Evolutionary conservation across 2,113 vertebrate species (phyloP), one percentile per base, ranked within the genome.

Genomic region (Reinhardtius hippoglossoides): DNA sequence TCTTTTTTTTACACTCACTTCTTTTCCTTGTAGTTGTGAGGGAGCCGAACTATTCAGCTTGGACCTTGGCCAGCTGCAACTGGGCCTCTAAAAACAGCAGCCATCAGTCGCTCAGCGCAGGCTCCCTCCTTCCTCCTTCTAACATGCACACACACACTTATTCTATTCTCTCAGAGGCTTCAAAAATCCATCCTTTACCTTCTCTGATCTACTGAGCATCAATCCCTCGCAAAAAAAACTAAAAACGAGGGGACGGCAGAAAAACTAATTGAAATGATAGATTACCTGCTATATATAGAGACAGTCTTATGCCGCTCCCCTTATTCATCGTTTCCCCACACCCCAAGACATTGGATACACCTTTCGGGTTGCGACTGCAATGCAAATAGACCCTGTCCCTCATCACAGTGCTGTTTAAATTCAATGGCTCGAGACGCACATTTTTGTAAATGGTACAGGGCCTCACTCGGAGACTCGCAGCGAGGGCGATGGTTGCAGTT

Each of bases 281-380:
- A 93, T 93, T 84, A 93, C 84, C 81, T 79, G 77, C 90, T 92
- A 90, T 91, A 87, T 92, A 90, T 92, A 89, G 91, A 89, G 75
- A 59, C 70, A 48, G 80, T 80, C 67, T 86, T 77, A 24, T 69
- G 71, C 77, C 23, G 44, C 70, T 73, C 72, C 69, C 78, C 85
- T 87, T 84, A 86, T 93, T 90, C 88, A 89, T 92, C 77, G 88
- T 84, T 81, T 70, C 71, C 57, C 21, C 16, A 23, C 37, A 82
- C 90, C 83, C 74, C 46, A 71, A 88, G 87, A 84, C 83, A 91
- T 75, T 70, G 73, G 87, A 84, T 90, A 89, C 83, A 88, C 90
- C 87, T 90, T 89, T 79, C 65, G 80, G 64, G 88, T 88, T 67
- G 77, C 1, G 52, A 83, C 80, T 50, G 63, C 12, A 75, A 91